Evolutionary conservation across 2,888 invertebrate genomes (phyloP).

Genomic region (Deladenus siricidicola): DNA sequence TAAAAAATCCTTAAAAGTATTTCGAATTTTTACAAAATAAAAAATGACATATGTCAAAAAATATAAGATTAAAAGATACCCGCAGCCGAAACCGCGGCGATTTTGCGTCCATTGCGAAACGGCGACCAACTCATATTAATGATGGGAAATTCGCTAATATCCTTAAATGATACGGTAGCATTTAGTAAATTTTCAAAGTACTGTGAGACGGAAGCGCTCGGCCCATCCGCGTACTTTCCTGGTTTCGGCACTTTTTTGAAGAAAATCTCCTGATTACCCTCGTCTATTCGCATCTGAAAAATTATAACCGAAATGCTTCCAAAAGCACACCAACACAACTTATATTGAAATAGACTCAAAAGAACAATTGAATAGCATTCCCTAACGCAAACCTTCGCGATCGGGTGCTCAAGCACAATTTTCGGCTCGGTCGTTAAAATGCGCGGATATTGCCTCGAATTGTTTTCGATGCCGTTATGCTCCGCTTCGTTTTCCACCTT

Average conservation of each 20-base stretch:
- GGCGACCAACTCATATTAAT: constrained; percentile 23
- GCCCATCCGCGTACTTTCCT: not conserved
- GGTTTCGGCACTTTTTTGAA: constrained; percentile 2
- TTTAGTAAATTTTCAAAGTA: not conserved
- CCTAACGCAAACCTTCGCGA: not conserved
- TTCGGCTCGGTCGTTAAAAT: not conserved
- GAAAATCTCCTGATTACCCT: not conserved
- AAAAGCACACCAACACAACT: not conserved
- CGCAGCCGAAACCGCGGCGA: constrained; percentile 23
- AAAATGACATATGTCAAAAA: not conserved
- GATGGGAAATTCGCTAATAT: constrained; percentile 15
- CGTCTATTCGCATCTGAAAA: not conserved
- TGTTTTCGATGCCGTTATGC: too few species aligned
- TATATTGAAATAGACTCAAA: not conserved
- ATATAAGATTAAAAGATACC: constrained; percentile 6
- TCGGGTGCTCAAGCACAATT: not conserved
- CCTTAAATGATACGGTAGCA: not conserved
- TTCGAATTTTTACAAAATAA: too few species aligned
- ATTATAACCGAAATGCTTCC: not conserved
- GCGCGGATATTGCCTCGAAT: too few species aligned
- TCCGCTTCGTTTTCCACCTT: too few species aligned
- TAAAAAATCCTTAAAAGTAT: too few species aligned
- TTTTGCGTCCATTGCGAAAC: constrained; percentile 17
- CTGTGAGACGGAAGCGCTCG: not conserved
- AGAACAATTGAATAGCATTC: too few species aligned